Conservation (phyloP, 2,888 invertebrate genomes). For the Euclidia mi region DNA sequence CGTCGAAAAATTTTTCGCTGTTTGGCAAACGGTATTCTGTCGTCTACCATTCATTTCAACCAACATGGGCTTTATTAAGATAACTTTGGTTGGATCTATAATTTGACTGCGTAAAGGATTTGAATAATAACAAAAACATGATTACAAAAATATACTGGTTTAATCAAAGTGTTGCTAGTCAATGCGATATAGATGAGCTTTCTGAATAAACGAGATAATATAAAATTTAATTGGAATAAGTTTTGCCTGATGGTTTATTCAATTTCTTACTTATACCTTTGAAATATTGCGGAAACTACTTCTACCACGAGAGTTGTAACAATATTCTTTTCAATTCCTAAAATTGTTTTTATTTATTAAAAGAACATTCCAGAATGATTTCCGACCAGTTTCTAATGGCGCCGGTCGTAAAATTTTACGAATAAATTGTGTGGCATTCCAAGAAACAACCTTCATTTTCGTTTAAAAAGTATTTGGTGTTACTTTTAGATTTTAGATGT, state of each 20-base stretch:
- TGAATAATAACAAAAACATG: too few species aligned
- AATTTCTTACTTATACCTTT: background rate
- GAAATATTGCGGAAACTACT: background rate
- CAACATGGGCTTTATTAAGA: too few species aligned
- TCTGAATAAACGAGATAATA: too few species aligned
- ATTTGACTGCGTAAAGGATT: too few species aligned
- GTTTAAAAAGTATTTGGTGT: conserved; percentile 1
- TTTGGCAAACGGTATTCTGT: too few species aligned
- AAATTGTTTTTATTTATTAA: conserved; percentile 8
- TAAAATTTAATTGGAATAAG: too few species aligned
- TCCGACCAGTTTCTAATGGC: conserved; percentile 5
- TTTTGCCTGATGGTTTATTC: background rate
- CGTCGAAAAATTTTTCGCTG: too few species aligned
- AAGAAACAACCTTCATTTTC: background rate
- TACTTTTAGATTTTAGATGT: background rate
- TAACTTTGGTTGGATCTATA: too few species aligned
- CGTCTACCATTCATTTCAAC: too few species aligned
- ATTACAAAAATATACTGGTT: too few species aligned
- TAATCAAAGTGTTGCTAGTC: too few species aligned
- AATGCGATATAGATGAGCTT: too few species aligned
- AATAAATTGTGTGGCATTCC: conserved; percentile 9
- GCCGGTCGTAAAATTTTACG: background rate
- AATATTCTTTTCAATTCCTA: background rate
- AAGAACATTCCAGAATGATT: conserved; percentile 1
- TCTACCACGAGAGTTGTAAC: background rate